Evolutionary conservation across 2,113 vertebrate genomes (phyloP).

Genomic region (Rhinoptilus africanus): DNA sequence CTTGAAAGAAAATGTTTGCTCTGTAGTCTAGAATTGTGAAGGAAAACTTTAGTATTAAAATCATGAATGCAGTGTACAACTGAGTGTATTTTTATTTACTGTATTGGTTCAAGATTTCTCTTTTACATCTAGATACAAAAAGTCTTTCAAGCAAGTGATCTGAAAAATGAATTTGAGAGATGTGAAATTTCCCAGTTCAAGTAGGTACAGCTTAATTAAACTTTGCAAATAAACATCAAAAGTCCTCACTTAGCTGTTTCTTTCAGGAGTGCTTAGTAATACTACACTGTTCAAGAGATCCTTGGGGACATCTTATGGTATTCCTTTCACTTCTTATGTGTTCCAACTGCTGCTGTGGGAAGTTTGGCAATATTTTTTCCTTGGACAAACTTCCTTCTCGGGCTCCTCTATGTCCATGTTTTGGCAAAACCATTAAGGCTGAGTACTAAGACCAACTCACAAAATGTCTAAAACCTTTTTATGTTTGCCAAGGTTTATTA

Average conservation of each 20-base stretch:
- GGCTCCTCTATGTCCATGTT: not conserved
- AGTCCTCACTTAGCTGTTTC: not conserved
- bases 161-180: conserved; percentile 61
- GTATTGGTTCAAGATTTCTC: not conserved
- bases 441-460: not conserved
- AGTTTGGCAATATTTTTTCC: not conserved
- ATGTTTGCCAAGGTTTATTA: not conserved
- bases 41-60: not conserved
- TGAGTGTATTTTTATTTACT: not conserved
- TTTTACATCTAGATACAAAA: conserved; percentile 64
- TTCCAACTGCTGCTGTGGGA: not conserved
- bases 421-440: not conserved
- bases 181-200: conserved; percentile 71
- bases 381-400: not conserved
- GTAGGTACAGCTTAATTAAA: conserved; percentile 53
- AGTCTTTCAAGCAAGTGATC: conserved; percentile 70
- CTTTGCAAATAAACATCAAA: not conserved
- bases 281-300: not conserved
- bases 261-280: not conserved
- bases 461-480: not conserved
- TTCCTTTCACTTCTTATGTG: not conserved
- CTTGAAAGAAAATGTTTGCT: not conserved
- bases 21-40: not conserved
- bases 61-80: not conserved
- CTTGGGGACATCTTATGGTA: not conserved